phyloP scores from a whole-genome alignment of 1,140 invertebrate genomes.

The Drosophila nannoptera region DNA sequence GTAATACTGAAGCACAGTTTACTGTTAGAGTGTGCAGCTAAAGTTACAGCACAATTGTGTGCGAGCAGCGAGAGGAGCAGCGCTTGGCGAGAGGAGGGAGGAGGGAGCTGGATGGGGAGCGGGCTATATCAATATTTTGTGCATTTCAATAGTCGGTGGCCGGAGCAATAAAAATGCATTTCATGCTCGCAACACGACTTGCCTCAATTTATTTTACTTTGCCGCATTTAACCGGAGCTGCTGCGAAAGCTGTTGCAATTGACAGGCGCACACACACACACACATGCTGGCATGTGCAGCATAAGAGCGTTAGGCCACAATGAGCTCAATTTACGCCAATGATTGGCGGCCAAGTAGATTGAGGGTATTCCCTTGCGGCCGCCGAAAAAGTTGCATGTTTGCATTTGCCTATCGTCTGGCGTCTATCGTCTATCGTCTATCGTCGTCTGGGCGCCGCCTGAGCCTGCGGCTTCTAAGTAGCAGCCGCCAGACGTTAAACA shows the following conservation, averaged over 20 bases:
- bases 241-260: slow-evolving; percentile 16
- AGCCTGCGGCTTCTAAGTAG: slow-evolving; percentile 21
- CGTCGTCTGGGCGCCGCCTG: neutral
- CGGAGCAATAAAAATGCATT: slow-evolving; percentile 73
- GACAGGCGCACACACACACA: slow-evolving; percentile 8
- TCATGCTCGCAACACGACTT: slow-evolving; percentile 75
- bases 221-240: slow-evolving; percentile 67
- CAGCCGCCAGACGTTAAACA: slow-evolving; percentile 69
- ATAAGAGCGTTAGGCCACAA: slow-evolving; percentile 74
- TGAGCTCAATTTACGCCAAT: slow-evolving; percentile 77
- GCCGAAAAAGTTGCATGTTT: slow-evolving; percentile 60
- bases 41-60: no score
- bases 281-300: neutral
- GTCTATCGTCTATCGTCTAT: slow-evolving; percentile 5
- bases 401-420: slow-evolving; percentile 69
- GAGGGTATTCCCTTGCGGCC: neutral
- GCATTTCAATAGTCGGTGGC: slow-evolving; percentile 55
- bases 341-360: slow-evolving; percentile 55
- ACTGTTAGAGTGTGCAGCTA: no score
- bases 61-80: neutral
- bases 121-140: slow-evolving; percentile 55
- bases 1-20: no score
- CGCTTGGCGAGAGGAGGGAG: neutral
- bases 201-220: slow-evolving; percentile 77
- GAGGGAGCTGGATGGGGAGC: neutral